Conservation (phyloP, 2,888 invertebrate species). For the Copidosoma aretas region DNA sequence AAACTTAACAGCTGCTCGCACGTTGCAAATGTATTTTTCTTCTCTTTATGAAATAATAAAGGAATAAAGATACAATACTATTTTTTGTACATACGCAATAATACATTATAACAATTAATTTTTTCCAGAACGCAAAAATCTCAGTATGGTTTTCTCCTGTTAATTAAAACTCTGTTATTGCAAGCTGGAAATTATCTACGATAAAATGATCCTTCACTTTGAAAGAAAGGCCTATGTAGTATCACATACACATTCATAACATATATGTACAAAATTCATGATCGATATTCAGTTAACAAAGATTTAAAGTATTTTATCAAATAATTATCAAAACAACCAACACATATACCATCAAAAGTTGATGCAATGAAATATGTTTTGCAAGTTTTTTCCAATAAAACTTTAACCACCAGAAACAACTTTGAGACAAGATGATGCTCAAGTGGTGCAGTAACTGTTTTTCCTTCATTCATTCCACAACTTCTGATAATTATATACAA, state of each 20-base stretch:
- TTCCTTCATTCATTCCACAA: conserved; percentile 11
- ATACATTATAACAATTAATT: conserved; percentile 35
- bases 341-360: too few relatives aligned
- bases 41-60: conserved; percentile 14
- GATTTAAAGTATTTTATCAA: conserved; percentile 21
- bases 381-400: not conserved
- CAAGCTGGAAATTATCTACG: conserved; percentile 33
- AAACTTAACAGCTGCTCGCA: conserved; percentile 38
- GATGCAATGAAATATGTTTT: conserved; percentile 2
- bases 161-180: not conserved
- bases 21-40: conserved; percentile 30
- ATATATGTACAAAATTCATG: conserved; percentile 44
- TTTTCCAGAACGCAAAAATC: conserved; percentile 24
- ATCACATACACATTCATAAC: conserved; percentile 53
- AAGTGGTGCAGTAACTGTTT: conserved; percentile 10
- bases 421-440: not conserved
- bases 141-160: conserved; percentile 17
- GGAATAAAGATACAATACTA: not conserved
- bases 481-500: conserved; percentile 10
- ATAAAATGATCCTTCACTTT: conserved; percentile 40
- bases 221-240: conserved; percentile 55
- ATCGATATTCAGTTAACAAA: conserved; percentile 25
- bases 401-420: not conserved
- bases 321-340: too few relatives aligned
- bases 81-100: conserved; percentile 24